Base-by-base conservation (phyloP, 2,797 vertebrate genomes). In the Myotis vivesi region DNA sequence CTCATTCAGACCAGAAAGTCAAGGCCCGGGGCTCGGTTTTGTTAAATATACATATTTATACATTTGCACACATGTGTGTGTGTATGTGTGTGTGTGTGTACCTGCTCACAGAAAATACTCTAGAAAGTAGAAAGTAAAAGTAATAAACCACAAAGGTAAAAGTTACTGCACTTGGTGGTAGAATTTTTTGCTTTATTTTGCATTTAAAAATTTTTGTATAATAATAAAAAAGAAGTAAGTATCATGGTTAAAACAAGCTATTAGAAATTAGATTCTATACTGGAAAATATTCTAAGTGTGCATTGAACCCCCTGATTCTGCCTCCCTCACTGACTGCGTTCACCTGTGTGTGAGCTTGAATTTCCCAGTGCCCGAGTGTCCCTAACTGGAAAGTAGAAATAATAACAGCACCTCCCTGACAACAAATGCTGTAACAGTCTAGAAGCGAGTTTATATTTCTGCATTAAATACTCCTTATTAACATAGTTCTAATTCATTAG, bases 281-380 rank as follows among this genome's bases (percentile, higher is more conserved):
- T 30, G 53, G 38, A 71, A 64, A 53, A 6, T 2, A 64, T 2
- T 17, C 1, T 13, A 20, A 22, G 20, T 0, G 5, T 5, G 10
- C 3, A 16, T 17, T 3, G 3, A 30, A 3, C 25, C 28, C 72
- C 59, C 12, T 38, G 41, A 33, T 7, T 30, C 41, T 20, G 2
- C 28, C 49, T 36, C 13, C 33, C 23, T 30, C 0, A 0, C 22
- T 8, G 9, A 28, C 3, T 16, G 36, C 0, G 23, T n/a, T 79
- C 66, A 38, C 38, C 30, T 17, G 6, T 0, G 8, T 8, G 0
- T 20, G 20, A 22, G 0, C 3, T 1, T n/a, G 30, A 5, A 15
- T 16, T 46, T n/a, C 36, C 38, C 22, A 19, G 25, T 64, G 59
- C 59, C 87, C 75, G 77, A 5, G 51, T 62, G 25, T 91, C 83